Base-by-base conservation (phyloP, 2,888 invertebrate species). In the Colletes collaris region DNA sequence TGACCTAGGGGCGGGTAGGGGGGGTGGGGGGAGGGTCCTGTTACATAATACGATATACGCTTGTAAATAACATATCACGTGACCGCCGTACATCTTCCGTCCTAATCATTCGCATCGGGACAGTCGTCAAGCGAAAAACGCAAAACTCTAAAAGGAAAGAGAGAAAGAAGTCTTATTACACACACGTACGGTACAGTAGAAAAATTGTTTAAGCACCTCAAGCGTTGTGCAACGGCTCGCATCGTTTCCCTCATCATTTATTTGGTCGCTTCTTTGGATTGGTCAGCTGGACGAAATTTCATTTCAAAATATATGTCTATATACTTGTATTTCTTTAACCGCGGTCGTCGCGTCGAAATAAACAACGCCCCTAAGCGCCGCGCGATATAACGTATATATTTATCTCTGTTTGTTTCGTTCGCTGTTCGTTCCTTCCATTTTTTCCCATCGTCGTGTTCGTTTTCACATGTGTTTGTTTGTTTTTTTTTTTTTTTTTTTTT, bases 211-310 rank as follows among this genome's bases (percentile, higher is more conserved):
- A 86, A 87, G 88, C 85, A 80, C 79, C 90, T 89, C 90, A 91
- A 90, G 86, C 81, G 81, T 86, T 86, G 82, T 85, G 88, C 87
- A 89, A 90, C 83, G 83, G 85, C 92, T 92, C 91, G 91, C 91
- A 91, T 53, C 89, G 87, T 84, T 90, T 91, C 87, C 86, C 89
- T 90, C 88, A 87, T 86, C 90, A 83, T 90, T 91, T 91, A 92
- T 92, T 92, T 92, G 92, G 92, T 92, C 92, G 90, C 86, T 90
- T 92, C 92, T 92, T 92, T 92, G 92, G 92, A 92, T 92, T 92
- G 90, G 92, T 92, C 92, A 89, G 92, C 92, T 92, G 92, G 92
- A 92, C 92, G 87, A 90, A 90, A 90, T 87, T 90, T 81, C 69
- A 60, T 81, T 75, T 81, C 73, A 81, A 81, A 81, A 84, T 76